Evolutionary conservation across 2,797 vertebrate genomes (phyloP).

Genomic region (Menidia menidia): DNA sequence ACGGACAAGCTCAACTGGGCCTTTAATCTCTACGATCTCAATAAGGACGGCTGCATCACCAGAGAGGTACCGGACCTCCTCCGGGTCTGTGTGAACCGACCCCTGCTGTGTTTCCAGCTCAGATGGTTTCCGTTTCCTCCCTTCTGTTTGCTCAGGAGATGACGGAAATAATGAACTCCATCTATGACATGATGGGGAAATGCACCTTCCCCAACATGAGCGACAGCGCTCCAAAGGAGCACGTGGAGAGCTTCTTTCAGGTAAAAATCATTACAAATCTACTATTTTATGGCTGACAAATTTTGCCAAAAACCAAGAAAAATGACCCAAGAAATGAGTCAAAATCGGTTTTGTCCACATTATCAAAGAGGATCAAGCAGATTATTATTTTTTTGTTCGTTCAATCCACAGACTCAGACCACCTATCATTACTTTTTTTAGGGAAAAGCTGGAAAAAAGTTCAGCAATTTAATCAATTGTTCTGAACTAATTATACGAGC

Average conservation of each 20-base stretch:
- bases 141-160: conserved; percentile 87
- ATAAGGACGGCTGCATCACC: conserved; percentile 98
- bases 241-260: conserved; percentile 97
- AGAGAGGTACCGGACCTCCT: conserved; percentile 86
- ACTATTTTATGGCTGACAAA: too few species aligned
- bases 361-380: too few species aligned
- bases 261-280: conserved; percentile 72
- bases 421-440: too few species aligned
- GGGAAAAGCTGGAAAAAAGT: too few species aligned
- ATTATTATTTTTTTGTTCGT: too few species aligned
- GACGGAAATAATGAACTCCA: conserved; percentile 97
- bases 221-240: conserved; percentile 90
- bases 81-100: not conserved
- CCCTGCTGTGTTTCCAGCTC: not conserved
- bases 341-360: too few species aligned
- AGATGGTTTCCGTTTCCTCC: not conserved
- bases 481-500: too few species aligned
- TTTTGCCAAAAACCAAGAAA: too few species aligned
- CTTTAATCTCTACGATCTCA: conserved; percentile 97
- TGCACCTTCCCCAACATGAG: conserved; percentile 91
- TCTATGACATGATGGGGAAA: conserved; percentile 99
- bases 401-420: too few species aligned
- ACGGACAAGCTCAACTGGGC: conserved; percentile 96
- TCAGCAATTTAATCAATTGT: too few species aligned
- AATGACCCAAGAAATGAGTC: too few species aligned